Base-by-base conservation (phyloP, 2,888 invertebrate species). In the Macrophya alboannulata region DNA sequence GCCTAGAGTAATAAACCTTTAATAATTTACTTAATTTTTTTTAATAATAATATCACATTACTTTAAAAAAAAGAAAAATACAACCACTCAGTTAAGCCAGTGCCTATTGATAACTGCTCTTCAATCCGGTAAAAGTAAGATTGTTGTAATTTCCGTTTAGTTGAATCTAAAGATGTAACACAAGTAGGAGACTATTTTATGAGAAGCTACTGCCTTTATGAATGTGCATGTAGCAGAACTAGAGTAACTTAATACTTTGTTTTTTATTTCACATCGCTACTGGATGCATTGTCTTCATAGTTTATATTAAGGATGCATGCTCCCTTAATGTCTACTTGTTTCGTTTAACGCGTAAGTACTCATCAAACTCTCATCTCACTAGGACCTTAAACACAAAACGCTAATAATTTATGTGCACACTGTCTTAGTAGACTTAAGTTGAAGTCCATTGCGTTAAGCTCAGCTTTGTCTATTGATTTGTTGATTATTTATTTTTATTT, bases 241-340 rank as follows among this genome's bases (percentile, higher is more conserved):
- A 25, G 25, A 87, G 93, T 91, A 92, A 93, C 88, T 84, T 88
- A 90, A 93, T 91, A 92, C 86, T 86, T 83, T 88, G 87, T 87
- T 86, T 90, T 87, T 31, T 31, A 31, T 31, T 31, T 90, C 90
- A 89, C 90, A 92, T 89, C 92, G 90, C 90, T 84, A 86, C 88
- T 90, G 90, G 87, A 87, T 89, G 89, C 91, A 90, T 93, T 93
- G 92, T 92, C 87, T 87, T 83, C 45, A 88, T 91, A 92, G 91
- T 90, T 93, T 93, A 93, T 93, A 93, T 92, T 91, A 92, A 91
- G 89, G 86, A 88, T 85, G 87, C 86, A 84, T 85, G 72, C 79
- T 85, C 86, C 85, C 85, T 89, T 91, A 89, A 88, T 89, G 90
- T 90, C 86, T 89, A 88, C 87, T 90, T 90, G 87, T 87, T 88